Percentiles rank a stretch among this genome's conserved stretches.
Evolutionary conservation across 2,113 vertebrate genomes (phyloP).

Genomic region (Strigops habroptila): DNA sequence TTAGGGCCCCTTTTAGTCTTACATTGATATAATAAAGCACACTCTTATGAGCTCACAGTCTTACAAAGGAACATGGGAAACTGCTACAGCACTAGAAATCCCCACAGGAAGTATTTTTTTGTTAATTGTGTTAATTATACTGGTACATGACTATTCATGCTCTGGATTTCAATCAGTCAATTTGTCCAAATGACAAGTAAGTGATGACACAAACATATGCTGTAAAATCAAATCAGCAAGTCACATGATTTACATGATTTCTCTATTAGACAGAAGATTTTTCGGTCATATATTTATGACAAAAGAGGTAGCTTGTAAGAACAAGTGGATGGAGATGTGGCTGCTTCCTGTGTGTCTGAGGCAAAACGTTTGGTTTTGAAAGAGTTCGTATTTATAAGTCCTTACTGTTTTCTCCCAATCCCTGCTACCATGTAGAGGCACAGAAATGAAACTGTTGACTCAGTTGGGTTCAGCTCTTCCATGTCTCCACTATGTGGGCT

Average conservation of each 20-base stretch:
- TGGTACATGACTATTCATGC: not conserved
- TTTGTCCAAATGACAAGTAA: not conserved
- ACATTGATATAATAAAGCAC: not conserved
- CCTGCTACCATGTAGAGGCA: not conserved
- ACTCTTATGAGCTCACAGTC: not conserved
- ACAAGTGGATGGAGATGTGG: not conserved
- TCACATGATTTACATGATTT: not conserved
- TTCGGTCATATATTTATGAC: fast-evolving
- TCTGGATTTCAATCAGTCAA: not conserved
- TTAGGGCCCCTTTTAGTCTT: not conserved
- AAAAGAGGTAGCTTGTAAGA: not conserved
- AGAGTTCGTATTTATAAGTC: not conserved
- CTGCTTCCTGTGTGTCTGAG: not conserved
- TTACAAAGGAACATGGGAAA: not conserved
- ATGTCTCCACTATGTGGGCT: not conserved
- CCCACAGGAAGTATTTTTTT: not conserved
- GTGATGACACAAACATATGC: not conserved
- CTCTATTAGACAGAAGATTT: not conserved
- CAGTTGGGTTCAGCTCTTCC: not conserved
- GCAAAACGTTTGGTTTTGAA: not conserved
- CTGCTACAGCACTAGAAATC: not conserved
- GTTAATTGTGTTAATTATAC: not conserved
- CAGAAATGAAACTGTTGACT: not conserved
- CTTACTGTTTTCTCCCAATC: not conserved
- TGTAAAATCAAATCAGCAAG: not conserved